Base-by-base conservation (phyloP, 2,113 vertebrate species). In the rabbit (Oryctolagus cuniculus) region DNA sequence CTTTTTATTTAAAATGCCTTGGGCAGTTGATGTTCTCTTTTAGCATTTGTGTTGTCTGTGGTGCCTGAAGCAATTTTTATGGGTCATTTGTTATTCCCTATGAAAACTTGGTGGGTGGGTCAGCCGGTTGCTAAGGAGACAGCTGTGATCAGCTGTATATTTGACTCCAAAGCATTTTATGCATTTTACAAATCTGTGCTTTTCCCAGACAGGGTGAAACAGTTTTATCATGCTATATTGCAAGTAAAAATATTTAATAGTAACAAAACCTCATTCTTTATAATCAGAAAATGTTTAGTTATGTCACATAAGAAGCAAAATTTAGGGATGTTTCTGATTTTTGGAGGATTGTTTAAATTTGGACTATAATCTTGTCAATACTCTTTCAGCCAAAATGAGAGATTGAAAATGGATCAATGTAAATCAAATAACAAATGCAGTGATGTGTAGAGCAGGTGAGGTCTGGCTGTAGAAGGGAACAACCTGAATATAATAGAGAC, bases 181-280 rank as follows among this genome's bases (percentile, higher is more conserved):
- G 27, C 10, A 27, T 61, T 63, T 81, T 72, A 79, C 3, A 82
- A 38, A 89, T 36, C 11, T 79, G 5, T 87, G 44, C 27, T 49
- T 92, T 95, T 84, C 6, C 77, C 61, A 63, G 63, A 51, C 15
- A 74, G 21, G n/a, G 19, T 24, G 49, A 92, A 53, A 49, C 0
- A n/a, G 36, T 61, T 87, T 87, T 61, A 79, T n/a, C 89, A 34
- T 88, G 31, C 15, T 90, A 10, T 1, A 31, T 2, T 80, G 61
- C 64, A 10, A 69, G 2, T 17, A 12, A 95, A 93, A 87, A 11
- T 38, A 55, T 87, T 96, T 67, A 82, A 77, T 27, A 88, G n/a
- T 21, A 69, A 51, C 44, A 61, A 64, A 92, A 66, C n/a, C 3
- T 70, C 38, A 58, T 51, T 74, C 49, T 95, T 92, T 88, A 66